Conservation (phyloP, 2,113 vertebrate species). For the Bubalus kerabau region DNA sequence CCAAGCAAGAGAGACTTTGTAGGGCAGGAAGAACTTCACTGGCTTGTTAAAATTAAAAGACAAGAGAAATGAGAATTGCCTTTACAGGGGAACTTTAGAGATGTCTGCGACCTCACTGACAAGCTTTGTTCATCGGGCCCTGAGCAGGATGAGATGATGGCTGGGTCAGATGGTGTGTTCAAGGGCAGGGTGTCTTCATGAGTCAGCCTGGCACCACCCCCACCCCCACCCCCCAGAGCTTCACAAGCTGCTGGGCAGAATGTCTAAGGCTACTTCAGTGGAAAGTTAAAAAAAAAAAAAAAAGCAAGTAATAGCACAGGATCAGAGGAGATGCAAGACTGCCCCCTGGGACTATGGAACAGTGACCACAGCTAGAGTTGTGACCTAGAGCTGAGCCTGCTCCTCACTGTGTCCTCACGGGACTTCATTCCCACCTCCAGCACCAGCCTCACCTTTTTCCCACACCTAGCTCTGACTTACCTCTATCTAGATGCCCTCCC, state of each 20-base stretch:
- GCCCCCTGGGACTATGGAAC: neutral
- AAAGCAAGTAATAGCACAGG: neutral
- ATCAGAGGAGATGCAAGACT: neutral
- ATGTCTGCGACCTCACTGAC: neutral
- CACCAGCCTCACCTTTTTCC: neutral
- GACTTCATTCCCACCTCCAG: neutral
- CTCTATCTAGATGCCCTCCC: neutral
- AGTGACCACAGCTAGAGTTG: neutral
- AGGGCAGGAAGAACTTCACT: neutral
- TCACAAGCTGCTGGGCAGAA: neutral
- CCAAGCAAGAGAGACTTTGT: neutral
- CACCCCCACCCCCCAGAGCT: neutral
- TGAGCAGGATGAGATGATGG: neutral
- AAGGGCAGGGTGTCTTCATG: neutral
- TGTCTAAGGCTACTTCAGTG: neutral
- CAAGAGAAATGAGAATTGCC: neutral
- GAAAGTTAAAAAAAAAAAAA: neutral
- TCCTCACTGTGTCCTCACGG: neutral
- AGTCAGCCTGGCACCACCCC: neutral
- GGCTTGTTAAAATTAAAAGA: neutral
- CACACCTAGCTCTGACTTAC: neutral
- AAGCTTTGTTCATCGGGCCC: neutral
- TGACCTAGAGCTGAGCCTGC: neutral
- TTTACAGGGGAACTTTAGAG: neutral
- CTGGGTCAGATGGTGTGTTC: neutral